Evolutionary conservation across 2,888 invertebrate genomes (phyloP).

Genomic region (Fragum sueziense): DNA sequence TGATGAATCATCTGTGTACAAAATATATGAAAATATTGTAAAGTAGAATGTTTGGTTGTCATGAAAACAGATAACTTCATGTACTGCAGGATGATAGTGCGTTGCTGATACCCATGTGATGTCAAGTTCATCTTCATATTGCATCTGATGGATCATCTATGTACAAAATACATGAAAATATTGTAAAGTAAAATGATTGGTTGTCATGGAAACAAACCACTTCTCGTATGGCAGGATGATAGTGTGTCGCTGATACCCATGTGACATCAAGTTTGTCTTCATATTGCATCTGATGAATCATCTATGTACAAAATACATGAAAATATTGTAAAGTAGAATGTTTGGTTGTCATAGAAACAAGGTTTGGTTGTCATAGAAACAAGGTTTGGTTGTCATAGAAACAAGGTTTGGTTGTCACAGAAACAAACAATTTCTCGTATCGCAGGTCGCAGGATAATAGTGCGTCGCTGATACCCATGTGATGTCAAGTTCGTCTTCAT

Average conservation of each 20-base stretch:
- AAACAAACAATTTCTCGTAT: constrained; percentile 55
- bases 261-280: constrained; percentile 75
- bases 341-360: too few relatives aligned
- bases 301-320: too few relatives aligned
- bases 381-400: too few relatives aligned
- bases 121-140: constrained; percentile 77
- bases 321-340: too few relatives aligned
- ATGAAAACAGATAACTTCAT: constrained; percentile 62
- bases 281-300: constrained; percentile 72
- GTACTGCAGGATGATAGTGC: constrained; percentile 43
- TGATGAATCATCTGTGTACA: constrained; percentile 65
- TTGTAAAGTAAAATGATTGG: constrained; percentile 52
- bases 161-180: neutral
- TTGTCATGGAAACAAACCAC: constrained; percentile 73
- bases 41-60: constrained; percentile 67
- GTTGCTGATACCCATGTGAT: constrained; percentile 67
- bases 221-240: constrained; percentile 36
- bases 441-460: constrained; percentile 39
- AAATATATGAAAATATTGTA: neutral
- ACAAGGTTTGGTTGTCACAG: constrained; percentile 72
- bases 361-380: too few relatives aligned
- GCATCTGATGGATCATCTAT: constrained; percentile 70
- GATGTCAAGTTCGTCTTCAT: constrained; percentile 76
- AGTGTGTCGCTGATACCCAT: constrained; percentile 63
- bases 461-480: constrained; percentile 65